These are phyloP conservation scores for Zoanthus gigantus DNA, from an alignment of 92 coral and sea anemone genomes.

Conservation along the genomic window DNA sequence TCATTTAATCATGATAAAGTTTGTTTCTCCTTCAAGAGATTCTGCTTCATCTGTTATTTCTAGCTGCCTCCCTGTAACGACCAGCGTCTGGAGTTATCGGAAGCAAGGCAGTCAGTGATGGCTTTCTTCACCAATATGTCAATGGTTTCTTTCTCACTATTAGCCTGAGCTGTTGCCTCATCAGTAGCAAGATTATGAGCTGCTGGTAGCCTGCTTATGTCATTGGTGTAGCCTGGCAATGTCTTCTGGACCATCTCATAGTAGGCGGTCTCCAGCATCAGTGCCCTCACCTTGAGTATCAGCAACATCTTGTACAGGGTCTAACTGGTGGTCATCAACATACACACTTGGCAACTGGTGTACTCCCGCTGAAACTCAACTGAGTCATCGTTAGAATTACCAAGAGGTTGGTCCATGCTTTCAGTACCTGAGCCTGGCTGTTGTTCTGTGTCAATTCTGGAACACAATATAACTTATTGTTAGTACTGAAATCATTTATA, in stretches of 20 bases:
- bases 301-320: neutral
- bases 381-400: conserved; percentile 16
- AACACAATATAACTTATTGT: neutral
- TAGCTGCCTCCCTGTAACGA: conserved; percentile 12
- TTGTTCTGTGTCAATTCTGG: conserved; percentile 20
- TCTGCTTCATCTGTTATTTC: conserved; percentile 12
- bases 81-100: conserved; percentile 8
- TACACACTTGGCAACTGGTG: conserved; percentile 29
- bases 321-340: neutral
- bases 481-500: conserved; percentile 2
- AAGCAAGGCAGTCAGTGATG: conserved; percentile 11
- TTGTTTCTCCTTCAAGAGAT: conserved; percentile 32
- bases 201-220: neutral
- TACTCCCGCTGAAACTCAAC: neutral
- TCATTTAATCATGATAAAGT: conserved; percentile 25
- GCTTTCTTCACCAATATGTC: conserved; percentile 28
- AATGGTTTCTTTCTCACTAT: conserved; percentile 7
- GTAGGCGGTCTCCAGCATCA: conserved; percentile 5
- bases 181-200: conserved; percentile 2
- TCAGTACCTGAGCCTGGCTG: conserved; percentile 4
- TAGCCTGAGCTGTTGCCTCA: conserved; percentile 10
- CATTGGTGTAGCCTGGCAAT: conserved; percentile 5
- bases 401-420: neutral
- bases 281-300: conserved; percentile 29
- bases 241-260: neutral